Base-by-base conservation (phyloP, 2,888 invertebrate species). In the Hypolimnas misippus region DNA sequence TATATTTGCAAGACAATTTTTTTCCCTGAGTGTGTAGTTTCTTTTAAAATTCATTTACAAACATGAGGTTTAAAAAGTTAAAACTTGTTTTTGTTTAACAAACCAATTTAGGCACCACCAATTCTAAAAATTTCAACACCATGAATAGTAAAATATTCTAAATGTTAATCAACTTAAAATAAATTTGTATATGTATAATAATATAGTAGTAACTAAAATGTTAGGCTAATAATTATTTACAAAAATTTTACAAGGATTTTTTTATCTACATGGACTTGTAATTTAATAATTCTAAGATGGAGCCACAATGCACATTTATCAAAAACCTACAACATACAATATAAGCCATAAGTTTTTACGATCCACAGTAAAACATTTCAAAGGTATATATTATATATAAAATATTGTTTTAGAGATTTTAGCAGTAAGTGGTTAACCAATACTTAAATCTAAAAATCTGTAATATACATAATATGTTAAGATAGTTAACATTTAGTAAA, bases 201-300 rank as follows among this genome's bases (percentile, higher is more conserved):
- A 71, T 73, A 74, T 76, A 79, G 79, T 79, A 82, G 79, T 83
- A 84, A 64, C 68, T 69, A 70, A 64, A 53, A 53, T 57, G 62
- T 64, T 57, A 58, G 59, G 69, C 66, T 70, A 71, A 79, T 77
- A 76, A 79, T 81, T 78, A 89, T 89, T 85, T 88, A 89, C 82
- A 82, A 67, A 75, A 81, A 77, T 69, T 81, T 77, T 81, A 82
- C 72, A 77, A 71, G 74, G 81, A 78, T 71, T 71, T 74, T 75
- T 77, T 77, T 89, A 86, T 85, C 84, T 89, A 89, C 85, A 87
- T 72, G 81, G 86, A 85, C 83, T 84, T 83, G 82, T 84, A 81
- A 82, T 82, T 78, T 69, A 70, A 73, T 78, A 77, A 77, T 65
- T 71, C 73, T 76, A 79, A 79, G 68, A 76, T 71, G 77, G 82